These are phyloP conservation scores for Cryptotermes secundus DNA, from an alignment of 1,140 invertebrate genomes.

Conservation along the genomic window DNA sequence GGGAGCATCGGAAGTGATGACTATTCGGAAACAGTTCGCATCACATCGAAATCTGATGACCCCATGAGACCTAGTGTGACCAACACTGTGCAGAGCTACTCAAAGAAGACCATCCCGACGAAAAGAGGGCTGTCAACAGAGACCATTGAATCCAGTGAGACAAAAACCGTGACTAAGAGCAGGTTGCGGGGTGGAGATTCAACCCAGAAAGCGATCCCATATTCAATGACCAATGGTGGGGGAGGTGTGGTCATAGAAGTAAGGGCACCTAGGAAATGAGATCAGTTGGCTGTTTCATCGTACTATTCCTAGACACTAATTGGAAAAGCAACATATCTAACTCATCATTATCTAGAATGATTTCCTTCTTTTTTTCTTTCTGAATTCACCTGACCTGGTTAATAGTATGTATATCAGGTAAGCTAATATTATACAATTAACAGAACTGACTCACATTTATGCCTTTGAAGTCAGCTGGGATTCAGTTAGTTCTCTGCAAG, in stretches of 20 bases:
- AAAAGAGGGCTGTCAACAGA: conserved; percentile 60
- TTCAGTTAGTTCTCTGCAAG: no score
- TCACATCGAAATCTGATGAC: conserved; percentile 63
- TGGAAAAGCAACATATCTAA: no score
- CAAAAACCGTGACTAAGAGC: conserved; percentile 65
- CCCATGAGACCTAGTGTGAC: conserved; percentile 62
- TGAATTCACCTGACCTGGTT: no score
- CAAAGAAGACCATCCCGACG: conserved; percentile 63
- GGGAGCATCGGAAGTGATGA: conserved; percentile 65
- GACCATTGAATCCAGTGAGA: conserved; percentile 66
- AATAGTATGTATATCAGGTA: no score
- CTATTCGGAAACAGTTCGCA: conserved; percentile 67
- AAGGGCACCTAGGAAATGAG: conserved; percentile 36
- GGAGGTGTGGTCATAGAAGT: conserved; percentile 54
- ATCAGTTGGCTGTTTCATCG: no score
- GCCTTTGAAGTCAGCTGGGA: no score
- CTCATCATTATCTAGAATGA: no score
- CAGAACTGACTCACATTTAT: no score
- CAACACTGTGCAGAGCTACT: conserved; percentile 65
- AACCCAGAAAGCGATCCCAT: conserved; percentile 47
- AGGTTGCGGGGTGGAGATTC: conserved; percentile 52
- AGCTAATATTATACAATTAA: no score
- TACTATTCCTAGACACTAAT: no score
- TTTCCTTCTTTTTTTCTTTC: no score
- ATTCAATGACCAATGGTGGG: conserved; percentile 51